Evolutionary conservation across 2,888 invertebrate genomes (phyloP), one percentile per base, ranked within the genome.

Genomic region (Diloba caeruleocephala): DNA sequence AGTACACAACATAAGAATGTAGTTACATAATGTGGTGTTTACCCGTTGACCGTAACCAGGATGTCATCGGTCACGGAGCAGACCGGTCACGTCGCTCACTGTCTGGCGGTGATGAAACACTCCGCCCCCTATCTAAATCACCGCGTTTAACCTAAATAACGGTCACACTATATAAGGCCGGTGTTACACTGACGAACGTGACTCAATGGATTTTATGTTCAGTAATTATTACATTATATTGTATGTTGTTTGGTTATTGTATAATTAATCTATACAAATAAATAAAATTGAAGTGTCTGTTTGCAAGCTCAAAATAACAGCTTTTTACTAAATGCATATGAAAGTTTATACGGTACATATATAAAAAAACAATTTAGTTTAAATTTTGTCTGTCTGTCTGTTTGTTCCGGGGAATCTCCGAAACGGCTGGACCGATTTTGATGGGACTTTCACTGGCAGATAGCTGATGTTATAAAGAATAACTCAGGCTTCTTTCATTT

Each of bases 31-130:
- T 36, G 23, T 23, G 19, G 9, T 51, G 49, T 59, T 59, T 56
- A 32, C 42, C 28, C 29, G 53, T 54, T 59, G 54, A 48, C 37
- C 54, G 63, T 32, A 31, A 41, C 34, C 55, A 43, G 71, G 62
- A 67, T 76, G 70, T 57, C 67, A 76, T 76, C 70, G 70, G 56
- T 74, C 70, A 72, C 57, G 34, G 28, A 36, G 34, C 64, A 62
- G 64, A 45, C 41, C 51, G 46, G 41, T 36, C 55, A 57, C 50
- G 67, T 73, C 71, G 53, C 57, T 63, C 74, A 70, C 49, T 71
- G 66, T 66, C 70, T 36, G n/a, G 26, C 29, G 14, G 62, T 71
- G 71, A 71, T 67, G 71, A 71, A 71, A 73, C 53, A 66, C 71
- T 45, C 56, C 53, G 10, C 46, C 69, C 59, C 33, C 53, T 66